A percentile compares a stretch with the other conserved stretches of the same genome.
Conservation (phyloP, 2,888 invertebrate genomes). For the Lucinisca nassula region DNA sequence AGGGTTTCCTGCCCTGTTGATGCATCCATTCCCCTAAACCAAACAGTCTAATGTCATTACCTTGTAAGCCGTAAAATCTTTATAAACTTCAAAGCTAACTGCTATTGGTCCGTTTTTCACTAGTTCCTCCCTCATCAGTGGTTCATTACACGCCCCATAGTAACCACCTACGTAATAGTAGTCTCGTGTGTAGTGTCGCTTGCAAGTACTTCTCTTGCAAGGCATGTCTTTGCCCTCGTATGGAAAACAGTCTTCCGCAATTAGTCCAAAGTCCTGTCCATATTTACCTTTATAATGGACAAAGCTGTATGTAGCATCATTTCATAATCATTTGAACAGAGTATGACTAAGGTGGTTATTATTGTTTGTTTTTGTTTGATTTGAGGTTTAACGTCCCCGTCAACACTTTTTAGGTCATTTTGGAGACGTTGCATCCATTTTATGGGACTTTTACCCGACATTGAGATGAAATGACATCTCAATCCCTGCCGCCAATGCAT, state of each 20-base stretch:
- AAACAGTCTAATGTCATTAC: conserved; percentile 19
- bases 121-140: conserved; percentile 87
- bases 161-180: conserved; percentile 89
- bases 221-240: conserved; percentile 85
- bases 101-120: conserved; percentile 88
- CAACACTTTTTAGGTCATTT: too few relatives aligned
- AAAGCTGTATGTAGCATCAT: too few relatives aligned
- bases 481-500: too few relatives aligned
- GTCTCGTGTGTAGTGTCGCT: conserved; percentile 86
- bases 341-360: too few relatives aligned
- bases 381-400: too few relatives aligned
- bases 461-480: too few relatives aligned
- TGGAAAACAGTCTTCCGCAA: conserved; percentile 88
- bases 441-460: too few relatives aligned
- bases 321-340: too few relatives aligned
- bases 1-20: too few relatives aligned
- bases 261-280: conserved; percentile 87
- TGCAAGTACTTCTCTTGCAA: conserved; percentile 85
- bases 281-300: conserved; percentile 83
- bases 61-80: conserved; percentile 85
- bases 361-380: too few relatives aligned
- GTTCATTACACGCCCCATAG: conserved; percentile 88
- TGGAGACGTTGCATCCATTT: too few relatives aligned
- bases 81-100: conserved; percentile 88
- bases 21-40: too few relatives aligned